Evolutionary conservation across 2,888 invertebrate species (phyloP), one percentile per base, ranked within the genome.

Genomic region (Calliphora vomitoria): DNA sequence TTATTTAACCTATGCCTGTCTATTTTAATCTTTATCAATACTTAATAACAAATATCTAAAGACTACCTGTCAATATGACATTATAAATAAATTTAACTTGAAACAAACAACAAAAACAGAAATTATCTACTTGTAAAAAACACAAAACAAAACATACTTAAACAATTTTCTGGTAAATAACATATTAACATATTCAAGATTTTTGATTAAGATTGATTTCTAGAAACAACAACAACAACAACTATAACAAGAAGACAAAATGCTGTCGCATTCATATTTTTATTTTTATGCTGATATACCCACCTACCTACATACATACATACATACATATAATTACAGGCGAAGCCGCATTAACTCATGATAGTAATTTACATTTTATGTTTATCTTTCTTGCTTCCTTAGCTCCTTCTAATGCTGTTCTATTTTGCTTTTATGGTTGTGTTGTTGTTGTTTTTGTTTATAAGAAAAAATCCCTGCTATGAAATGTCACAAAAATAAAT

Each of bases 401-500:
- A 1, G 11, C 15, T 5, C 18, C n/a, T 44, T 31, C 8, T 25
- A 5, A 20, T 50, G 10, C 35, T 50, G 13, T 11, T 50, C 20
- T 44, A 44, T 58, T 10, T 5, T 20, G 15, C 6, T 47, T n/a
- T 10, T 47, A 20, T 58, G 20, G 3, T 20, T 50, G 10, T 60
- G 3, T 20, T 50, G 10, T 60, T 44, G n/a, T 35, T 38, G 31
- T 44, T 18, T 2, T 47, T 11, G 11, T 38, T 75, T 58, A n/a
- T 38, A 2, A 66, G 76, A 50, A 41, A 81, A 55, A 82, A 75
- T 82, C 44, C 8, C 58, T 58, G 47, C 72, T 78, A 66, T 74
- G 44, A 68, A 78, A 68, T 82, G 82, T 81, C 82, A 69, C 82
- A 31, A 62, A 79, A 86, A 82, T 55, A 79, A 82, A 86, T 82